A percentile compares a stretch with the other conserved stretches of the same genome.
Evolutionary conservation across 1,140 invertebrate species (phyloP).

Genomic region (Colletes gigas): DNA sequence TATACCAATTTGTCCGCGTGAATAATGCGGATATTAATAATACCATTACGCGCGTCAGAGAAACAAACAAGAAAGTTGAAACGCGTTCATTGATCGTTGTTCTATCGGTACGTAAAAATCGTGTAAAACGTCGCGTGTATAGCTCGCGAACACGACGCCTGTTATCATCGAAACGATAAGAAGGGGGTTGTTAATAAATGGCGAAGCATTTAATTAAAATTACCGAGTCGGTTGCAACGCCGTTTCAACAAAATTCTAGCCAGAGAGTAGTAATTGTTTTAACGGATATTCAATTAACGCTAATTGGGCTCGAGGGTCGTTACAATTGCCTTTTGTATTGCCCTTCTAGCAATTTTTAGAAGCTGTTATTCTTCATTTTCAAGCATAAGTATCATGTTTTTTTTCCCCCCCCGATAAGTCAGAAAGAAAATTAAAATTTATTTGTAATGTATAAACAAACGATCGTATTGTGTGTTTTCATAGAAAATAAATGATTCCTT

Average conservation of each 20-base stretch:
- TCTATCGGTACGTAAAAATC: neutral
- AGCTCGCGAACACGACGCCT: neutral
- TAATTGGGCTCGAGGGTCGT: conserved; percentile 13
- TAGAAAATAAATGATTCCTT: no score
- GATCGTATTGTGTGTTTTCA: no score
- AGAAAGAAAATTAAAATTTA: no score
- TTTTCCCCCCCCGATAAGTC: no score
- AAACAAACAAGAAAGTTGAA: no score
- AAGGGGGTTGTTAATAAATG: neutral
- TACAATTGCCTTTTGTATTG: neutral
- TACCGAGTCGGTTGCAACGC: neutral
- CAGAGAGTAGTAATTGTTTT: neutral
- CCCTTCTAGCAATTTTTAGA: neutral
- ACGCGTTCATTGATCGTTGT: neutral
- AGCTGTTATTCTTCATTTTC: neutral
- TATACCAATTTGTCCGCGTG: no score
- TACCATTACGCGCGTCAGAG: neutral
- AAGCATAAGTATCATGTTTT: no score
- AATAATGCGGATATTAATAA: no score
- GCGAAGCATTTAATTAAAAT: neutral
- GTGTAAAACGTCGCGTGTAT: neutral
- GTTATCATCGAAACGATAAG: conserved; percentile 19
- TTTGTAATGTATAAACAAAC: no score
- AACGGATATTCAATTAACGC: conserved; percentile 7
- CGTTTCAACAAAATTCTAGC: neutral